These are phyloP conservation scores for Girardinichthys multiradiatus DNA, from an alignment of 2,113 vertebrate species.

Conservation along the genomic window DNA sequence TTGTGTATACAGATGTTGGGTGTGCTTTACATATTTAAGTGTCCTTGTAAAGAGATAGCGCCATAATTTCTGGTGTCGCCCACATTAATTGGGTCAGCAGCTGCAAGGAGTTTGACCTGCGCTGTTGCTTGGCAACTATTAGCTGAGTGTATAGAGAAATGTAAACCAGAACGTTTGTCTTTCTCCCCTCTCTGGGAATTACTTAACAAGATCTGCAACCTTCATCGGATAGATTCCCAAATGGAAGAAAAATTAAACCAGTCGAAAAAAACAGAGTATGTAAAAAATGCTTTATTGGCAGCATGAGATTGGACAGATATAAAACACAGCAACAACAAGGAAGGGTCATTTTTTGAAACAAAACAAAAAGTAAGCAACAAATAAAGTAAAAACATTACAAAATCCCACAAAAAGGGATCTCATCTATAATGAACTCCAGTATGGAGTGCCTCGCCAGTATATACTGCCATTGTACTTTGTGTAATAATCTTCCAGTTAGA, in stretches of 20 bases:
- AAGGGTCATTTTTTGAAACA: conserved; percentile 31
- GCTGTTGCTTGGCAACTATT: conserved; percentile 76
- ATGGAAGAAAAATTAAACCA: not conserved
- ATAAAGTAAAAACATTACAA: conserved; percentile 14
- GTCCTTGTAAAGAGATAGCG: conserved; percentile 66
- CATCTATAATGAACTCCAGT: not conserved
- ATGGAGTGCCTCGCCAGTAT: conserved; percentile 3
- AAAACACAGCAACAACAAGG: conserved; percentile 41
- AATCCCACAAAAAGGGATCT: conserved; percentile 9
- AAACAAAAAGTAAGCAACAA: conserved; percentile 21
- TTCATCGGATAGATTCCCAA: conserved; percentile 13
- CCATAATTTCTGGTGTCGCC: conserved; percentile 67
- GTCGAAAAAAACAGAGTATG: conserved; percentile 1
- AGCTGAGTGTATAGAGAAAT: conserved; percentile 48
- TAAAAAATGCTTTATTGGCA: conserved; percentile 65
- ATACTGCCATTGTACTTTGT: conserved; percentile 2
- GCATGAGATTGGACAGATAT: conserved; percentile 43
- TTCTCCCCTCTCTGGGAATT: conserved; percentile 29
- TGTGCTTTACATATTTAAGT: conserved; percentile 50
- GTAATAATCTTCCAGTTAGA: not conserved
- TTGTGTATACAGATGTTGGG: conserved; percentile 42
- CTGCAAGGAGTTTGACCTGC: conserved; percentile 64
- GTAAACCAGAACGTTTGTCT: conserved; percentile 39
- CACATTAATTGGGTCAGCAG: conserved; percentile 75
- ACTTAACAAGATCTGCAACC: conserved; percentile 28